These are phyloP conservation scores for Bettongia penicillata DNA, from an alignment of 2,113 vertebrate genomes.

Conservation along the genomic window DNA sequence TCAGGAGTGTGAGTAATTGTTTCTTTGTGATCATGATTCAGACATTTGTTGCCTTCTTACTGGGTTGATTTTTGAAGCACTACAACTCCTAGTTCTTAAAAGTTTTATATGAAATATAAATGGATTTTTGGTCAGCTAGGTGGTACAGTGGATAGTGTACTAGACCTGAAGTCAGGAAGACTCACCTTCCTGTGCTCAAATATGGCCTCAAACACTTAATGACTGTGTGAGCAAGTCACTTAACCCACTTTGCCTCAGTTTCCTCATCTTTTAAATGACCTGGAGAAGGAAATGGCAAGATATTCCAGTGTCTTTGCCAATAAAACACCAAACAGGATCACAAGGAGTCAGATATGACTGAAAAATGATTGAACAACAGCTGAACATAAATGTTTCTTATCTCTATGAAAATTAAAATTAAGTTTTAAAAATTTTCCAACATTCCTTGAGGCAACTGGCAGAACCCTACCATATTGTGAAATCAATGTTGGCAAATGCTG, in stretches of 20 bases:
- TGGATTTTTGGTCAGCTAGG: slow-evolving; percentile 38
- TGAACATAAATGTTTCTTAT: not conserved
- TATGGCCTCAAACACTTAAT: no score
- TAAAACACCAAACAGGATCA: no score
- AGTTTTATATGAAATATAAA: slow-evolving; percentile 43
- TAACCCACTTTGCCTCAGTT: no score
- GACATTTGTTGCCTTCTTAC: not conserved
- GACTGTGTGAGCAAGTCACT: no score
- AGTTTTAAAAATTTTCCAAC: slow-evolving; percentile 44
- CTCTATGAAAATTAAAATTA: not conserved
- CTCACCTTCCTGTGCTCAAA: no score
- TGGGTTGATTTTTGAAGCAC: slow-evolving; percentile 43
- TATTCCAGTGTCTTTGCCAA: no score
- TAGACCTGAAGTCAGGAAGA: no score
- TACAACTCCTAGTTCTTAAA: slow-evolving; percentile 34
- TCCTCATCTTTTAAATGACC: no score
- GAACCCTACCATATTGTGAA: slow-evolving; percentile 18
- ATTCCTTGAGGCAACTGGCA: slow-evolving; percentile 26
- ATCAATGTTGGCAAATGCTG: slow-evolving; percentile 3
- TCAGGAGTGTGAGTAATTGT: not conserved
- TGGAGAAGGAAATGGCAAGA: no score
- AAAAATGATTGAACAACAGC: no score
- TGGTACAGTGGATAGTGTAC: no score
- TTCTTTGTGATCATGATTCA: not conserved
- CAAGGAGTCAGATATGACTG: no score